A percentile compares a stretch with the other conserved stretches of the same genome.
These are phyloP conservation scores for Drosophila watanabei DNA, from an alignment of 1,140 invertebrate species.

Conservation along the genomic window DNA sequence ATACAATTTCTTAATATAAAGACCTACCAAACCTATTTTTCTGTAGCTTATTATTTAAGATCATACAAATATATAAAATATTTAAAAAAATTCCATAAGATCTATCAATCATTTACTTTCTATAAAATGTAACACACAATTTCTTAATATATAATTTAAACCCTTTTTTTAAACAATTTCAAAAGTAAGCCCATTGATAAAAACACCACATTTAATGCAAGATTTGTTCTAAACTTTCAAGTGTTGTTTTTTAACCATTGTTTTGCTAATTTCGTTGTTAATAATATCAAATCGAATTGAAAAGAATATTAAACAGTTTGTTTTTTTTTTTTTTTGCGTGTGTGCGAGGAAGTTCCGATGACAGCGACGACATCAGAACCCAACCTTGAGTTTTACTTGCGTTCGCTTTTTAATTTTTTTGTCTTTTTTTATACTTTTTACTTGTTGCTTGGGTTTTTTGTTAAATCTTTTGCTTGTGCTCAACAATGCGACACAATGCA, in stretches of 20 bases:
- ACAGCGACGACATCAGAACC: constrained; percentile 41
- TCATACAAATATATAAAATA: background rate
- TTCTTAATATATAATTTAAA: background rate
- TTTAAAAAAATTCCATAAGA: background rate
- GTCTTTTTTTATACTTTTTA: constrained; percentile 29
- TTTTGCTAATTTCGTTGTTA: background rate
- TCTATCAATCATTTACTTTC: background rate
- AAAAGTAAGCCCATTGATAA: background rate
- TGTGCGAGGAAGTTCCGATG: constrained; percentile 39
- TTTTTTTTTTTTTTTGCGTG: constrained; percentile 12
- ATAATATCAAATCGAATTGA: constrained; percentile 6
- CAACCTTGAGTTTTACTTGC: constrained; percentile 58
- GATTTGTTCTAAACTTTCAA: background rate
- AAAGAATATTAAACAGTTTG: constrained; percentile 13
- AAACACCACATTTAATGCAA: background rate
- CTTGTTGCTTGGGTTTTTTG: constrained; percentile 28
- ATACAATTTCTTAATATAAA: background rate
- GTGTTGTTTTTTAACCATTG: background rate
- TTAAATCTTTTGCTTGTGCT: constrained; percentile 30
- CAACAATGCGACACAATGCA: constrained; percentile 62
- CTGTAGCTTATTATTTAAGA: too few relatives aligned
- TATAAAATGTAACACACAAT: background rate
- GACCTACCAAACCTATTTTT: too few relatives aligned
- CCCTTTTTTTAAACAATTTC: background rate
- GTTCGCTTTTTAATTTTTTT: constrained; percentile 37